These are phyloP conservation scores for Eilema depressum DNA, from an alignment of 2,888 invertebrate species.

Conservation along the genomic window DNA sequence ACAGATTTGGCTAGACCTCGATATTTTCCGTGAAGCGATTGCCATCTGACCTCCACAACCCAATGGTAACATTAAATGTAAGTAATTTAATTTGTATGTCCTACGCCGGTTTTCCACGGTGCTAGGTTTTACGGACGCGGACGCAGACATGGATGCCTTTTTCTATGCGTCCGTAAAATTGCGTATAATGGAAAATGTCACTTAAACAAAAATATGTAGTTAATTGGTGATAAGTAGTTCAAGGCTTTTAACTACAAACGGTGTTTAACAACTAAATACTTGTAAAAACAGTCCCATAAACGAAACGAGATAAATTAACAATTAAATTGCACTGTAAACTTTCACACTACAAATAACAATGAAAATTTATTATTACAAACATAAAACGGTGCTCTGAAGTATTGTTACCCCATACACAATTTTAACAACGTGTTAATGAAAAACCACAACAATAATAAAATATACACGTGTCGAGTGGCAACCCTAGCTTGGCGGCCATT, in stretches of 20 bases:
- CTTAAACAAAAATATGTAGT: not conserved
- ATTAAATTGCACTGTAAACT: slow-evolving; percentile 28
- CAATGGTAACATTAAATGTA: too few species aligned
- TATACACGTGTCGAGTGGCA: slow-evolving; percentile 82
- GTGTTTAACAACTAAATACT: not conserved
- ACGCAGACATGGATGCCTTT: too few species aligned
- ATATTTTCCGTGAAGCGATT: too few species aligned
- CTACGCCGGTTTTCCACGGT: too few species aligned
- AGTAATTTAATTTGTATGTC: too few species aligned
- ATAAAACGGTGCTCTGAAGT: slow-evolving; percentile 48
- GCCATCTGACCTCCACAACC: too few species aligned
- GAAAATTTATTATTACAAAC: slow-evolving; percentile 44
- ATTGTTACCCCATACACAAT: slow-evolving; percentile 54
- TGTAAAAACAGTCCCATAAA: slow-evolving; percentile 4
- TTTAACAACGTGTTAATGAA: slow-evolving; percentile 74
- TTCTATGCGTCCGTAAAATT: too few species aligned
- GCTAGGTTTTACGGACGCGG: too few species aligned
- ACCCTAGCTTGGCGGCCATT: slow-evolving; percentile 81
- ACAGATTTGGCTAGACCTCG: too few species aligned
- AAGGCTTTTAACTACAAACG: too few species aligned
- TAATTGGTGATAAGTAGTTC: too few species aligned
- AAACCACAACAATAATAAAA: slow-evolving; percentile 83
- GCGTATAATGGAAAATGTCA: too few species aligned
- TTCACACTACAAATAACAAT: slow-evolving; percentile 33
- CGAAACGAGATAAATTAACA: not conserved